phyloP scores from a whole-genome alignment of 2,113 vertebrate genomes.

The Oryzias curvinotus region DNA sequence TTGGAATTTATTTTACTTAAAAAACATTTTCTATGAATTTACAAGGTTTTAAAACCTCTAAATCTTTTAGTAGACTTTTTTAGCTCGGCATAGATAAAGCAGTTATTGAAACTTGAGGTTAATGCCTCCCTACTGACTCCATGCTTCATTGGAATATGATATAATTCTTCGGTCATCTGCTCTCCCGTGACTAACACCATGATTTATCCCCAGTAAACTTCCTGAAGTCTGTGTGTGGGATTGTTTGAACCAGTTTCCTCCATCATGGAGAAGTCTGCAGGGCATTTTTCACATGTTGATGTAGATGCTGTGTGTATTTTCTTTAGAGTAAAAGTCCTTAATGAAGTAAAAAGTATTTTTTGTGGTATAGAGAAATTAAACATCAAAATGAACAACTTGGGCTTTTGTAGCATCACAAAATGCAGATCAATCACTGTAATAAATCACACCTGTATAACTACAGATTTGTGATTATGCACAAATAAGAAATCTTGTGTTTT shows the following conservation, averaged over 20 bases:
- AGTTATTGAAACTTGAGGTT: constrained; percentile 6
- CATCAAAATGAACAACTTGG: no score
- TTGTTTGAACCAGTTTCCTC: constrained; percentile 12
- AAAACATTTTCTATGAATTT: neutral
- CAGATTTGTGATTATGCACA: no score
- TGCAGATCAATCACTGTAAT: no score
- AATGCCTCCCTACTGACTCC: constrained; percentile 29
- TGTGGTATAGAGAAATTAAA: no score
- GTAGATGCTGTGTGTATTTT: neutral
- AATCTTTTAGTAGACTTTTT: neutral
- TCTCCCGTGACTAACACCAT: constrained; percentile 46
- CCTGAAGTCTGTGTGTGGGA: constrained; percentile 12
- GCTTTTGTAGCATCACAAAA: no score
- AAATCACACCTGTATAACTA: no score
- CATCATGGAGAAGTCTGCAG: constrained; percentile 19
- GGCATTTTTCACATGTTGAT: constrained; percentile 6
- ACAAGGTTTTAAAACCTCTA: neutral
- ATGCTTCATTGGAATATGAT: constrained; percentile 23
- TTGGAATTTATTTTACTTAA: neutral
- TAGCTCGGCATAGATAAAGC: constrained; percentile 2
- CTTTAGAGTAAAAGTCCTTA: neutral
- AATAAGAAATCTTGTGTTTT: no score
- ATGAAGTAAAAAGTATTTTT: no score
- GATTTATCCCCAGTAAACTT: neutral
- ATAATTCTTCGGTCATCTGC: constrained; percentile 42